Evolutionary conservation across 2,888 invertebrate species (phyloP).

Genomic region (Gymnoscelis rufifasciata): DNA sequence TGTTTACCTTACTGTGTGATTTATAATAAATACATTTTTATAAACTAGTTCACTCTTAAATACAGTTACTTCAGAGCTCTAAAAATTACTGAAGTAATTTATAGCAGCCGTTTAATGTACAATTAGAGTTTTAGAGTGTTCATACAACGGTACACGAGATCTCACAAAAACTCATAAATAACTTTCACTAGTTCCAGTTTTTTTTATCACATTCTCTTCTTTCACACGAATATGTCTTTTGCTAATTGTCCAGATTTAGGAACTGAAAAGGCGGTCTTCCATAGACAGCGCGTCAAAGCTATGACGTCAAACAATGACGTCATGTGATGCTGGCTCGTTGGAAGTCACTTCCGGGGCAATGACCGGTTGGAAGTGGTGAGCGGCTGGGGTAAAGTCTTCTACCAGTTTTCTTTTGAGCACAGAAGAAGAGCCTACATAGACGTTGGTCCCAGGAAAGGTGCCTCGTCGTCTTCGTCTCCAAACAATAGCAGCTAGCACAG

Average conservation of each 20-base stretch:
- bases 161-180: constrained; percentile 44
- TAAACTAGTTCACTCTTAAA: constrained; percentile 55
- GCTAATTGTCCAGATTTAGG: constrained; percentile 63
- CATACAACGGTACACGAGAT: constrained; percentile 44
- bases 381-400: constrained; percentile 76
- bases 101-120: constrained; percentile 55
- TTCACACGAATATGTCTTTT: constrained; percentile 47
- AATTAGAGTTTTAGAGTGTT: constrained; percentile 52
- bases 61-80: constrained; percentile 65
- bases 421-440: constrained; percentile 80
- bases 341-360: constrained; percentile 72
- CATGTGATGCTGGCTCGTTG: constrained; percentile 64
- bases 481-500: constrained; percentile 73
- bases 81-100: constrained; percentile 60
- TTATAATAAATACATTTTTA: constrained; percentile 76
- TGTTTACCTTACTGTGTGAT: constrained; percentile 78
- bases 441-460: constrained; percentile 78
- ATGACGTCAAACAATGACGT: constrained; percentile 83
- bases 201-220: constrained; percentile 45
- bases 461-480: constrained; percentile 79
- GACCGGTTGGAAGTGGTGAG: constrained; percentile 80
- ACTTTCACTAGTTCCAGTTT: constrained; percentile 47
- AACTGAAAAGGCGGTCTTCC: constrained; percentile 78
- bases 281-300: constrained; percentile 79
- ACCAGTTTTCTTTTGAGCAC: constrained; percentile 81